phyloP scores from a whole-genome alignment of 1,140 invertebrate genomes.

The Cyclina sinensis region DNA sequence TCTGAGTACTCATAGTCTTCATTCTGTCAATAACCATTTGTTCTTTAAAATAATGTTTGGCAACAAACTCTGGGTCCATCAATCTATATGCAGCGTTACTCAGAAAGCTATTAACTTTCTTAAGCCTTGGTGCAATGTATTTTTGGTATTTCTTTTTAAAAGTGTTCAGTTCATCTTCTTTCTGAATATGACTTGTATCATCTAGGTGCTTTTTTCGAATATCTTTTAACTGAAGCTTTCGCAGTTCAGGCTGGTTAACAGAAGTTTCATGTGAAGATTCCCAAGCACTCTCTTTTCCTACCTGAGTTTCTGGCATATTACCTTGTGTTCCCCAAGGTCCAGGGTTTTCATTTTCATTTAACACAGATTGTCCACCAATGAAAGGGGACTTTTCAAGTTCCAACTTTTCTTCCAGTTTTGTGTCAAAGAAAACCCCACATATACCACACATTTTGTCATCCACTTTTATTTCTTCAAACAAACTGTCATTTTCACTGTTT shows the following conservation, averaged over 20 bases:
- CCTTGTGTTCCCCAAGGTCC: neutral
- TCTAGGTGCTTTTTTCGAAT: conserved; percentile 1
- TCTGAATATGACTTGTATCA: neutral
- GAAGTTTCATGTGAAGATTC: no score
- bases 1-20: neutral
- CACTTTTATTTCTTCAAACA: conserved; percentile 61
- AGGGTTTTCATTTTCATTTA: neutral
- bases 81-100: neutral
- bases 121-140: conserved; percentile 37
- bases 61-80: neutral
- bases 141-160: conserved; percentile 43
- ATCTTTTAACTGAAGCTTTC: neutral
- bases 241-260: neutral
- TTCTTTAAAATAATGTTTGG: conserved; percentile 18
- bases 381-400: neutral
- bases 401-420: conserved; percentile 9
- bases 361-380: conserved; percentile 15
- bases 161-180: conserved; percentile 7
- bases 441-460: conserved; percentile 69
- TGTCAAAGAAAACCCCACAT: conserved; percentile 63
- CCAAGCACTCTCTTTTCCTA: neutral
- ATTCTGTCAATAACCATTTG: conserved; percentile 48
- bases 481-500: conserved; percentile 6
- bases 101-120: conserved; percentile 34
- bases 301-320: neutral